phyloP scores from a whole-genome alignment of 2,113 vertebrate species.

The Puffinus mauretanicus region DNA sequence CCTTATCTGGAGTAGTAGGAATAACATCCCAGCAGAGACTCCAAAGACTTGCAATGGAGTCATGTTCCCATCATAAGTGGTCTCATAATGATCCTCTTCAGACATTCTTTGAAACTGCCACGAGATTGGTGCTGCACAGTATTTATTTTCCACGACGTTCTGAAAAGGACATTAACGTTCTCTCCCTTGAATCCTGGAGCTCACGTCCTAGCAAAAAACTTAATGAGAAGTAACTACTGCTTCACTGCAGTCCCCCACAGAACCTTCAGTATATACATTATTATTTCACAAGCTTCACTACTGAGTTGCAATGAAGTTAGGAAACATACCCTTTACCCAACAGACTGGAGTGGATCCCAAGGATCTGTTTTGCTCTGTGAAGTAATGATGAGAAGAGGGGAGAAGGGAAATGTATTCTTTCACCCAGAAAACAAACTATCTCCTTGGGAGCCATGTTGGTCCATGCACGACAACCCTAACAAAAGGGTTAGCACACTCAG shows the following conservation, averaged over 20 bases:
- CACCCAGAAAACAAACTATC: conserved; percentile 31
- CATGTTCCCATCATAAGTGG: conserved; percentile 60
- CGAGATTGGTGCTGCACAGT: conserved; percentile 55
- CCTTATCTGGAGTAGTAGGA: conserved; percentile 62
- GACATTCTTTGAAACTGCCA: conserved; percentile 65
- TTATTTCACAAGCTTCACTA: conserved; percentile 68
- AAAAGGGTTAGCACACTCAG: neutral
- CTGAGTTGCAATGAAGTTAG: conserved; percentile 66
- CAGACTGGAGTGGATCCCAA: conserved; percentile 38
- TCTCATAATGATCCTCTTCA: conserved; percentile 66
- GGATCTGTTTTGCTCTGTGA: conserved; percentile 41
- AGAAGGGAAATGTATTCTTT: conserved; percentile 34
- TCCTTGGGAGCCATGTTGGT: neutral
- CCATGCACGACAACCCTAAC: neutral
- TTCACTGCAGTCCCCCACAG: conserved; percentile 47
- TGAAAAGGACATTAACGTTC: conserved; percentile 65
- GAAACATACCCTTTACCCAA: conserved; percentile 52
- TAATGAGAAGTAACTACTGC: conserved; percentile 67
- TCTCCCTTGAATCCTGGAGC: conserved; percentile 61
- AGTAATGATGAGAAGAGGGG: conserved; percentile 12
- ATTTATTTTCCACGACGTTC: conserved; percentile 63
- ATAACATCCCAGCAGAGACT: conserved; percentile 64
- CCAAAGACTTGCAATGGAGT: conserved; percentile 61
- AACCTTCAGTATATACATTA: conserved; percentile 56
- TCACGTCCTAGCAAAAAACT: conserved; percentile 51